Percentiles rank a stretch among this genome's conserved stretches.
Conservation (phyloP, 2,113 vertebrate genomes). For the Athene cunicularia region DNA sequence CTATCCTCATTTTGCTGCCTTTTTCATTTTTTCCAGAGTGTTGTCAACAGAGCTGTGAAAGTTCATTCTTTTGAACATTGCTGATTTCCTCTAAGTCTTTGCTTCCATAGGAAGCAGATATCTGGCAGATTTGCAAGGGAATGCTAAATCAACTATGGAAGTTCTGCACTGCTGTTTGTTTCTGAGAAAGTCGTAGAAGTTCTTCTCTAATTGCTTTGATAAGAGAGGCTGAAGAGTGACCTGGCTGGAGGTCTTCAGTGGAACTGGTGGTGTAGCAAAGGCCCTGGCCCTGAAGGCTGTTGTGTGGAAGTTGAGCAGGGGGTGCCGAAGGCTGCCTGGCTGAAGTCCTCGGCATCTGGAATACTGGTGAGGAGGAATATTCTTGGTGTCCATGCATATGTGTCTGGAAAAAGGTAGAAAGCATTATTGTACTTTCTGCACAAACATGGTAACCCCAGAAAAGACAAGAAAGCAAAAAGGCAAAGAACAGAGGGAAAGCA, state of each 20-base stretch:
- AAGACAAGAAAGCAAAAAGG: constrained; percentile 31
- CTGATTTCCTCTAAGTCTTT: constrained; percentile 63
- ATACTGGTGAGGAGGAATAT: constrained; percentile 84
- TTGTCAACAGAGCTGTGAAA: not conserved
- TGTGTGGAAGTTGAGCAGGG: constrained; percentile 78
- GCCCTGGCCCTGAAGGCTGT: constrained; percentile 76
- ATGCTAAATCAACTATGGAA: constrained; percentile 89
- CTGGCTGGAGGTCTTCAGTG: constrained; percentile 86
- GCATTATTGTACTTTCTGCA: not conserved
- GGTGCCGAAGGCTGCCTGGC: constrained; percentile 85
- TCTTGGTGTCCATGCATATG: constrained; percentile 86
- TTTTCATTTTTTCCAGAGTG: constrained; percentile 1
- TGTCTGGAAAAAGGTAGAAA: constrained; percentile 64
- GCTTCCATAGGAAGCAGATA: constrained; percentile 85
- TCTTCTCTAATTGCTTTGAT: constrained; percentile 99
- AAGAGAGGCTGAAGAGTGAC: constrained; percentile 95
- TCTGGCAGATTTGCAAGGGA: constrained; percentile 53
- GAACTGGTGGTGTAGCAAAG: constrained; percentile 85
- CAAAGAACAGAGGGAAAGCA: constrained; percentile 24
- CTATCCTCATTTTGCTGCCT: not conserved
- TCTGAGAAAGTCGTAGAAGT: constrained; percentile 95
- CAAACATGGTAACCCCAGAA: not conserved
- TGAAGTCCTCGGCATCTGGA: constrained; percentile 86
- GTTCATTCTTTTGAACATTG: constrained; percentile 28
- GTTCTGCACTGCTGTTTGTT: constrained; percentile 88